phyloP scores from a whole-genome alignment of 2,888 invertebrate genomes.

The Stenodema calcarata region DNA sequence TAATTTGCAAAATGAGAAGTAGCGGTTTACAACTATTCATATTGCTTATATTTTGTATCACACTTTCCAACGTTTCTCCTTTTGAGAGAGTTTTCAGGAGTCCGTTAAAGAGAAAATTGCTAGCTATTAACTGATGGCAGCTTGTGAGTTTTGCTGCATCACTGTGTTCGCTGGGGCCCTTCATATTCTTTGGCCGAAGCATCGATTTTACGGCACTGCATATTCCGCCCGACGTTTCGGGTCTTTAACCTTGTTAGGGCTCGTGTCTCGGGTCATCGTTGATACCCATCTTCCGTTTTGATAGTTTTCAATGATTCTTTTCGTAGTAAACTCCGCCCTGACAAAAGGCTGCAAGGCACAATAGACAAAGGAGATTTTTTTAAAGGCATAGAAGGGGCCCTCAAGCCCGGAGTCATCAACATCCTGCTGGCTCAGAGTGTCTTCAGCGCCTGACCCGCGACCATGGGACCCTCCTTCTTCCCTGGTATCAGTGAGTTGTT shows the following conservation, averaged over 20 bases:
- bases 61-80: too few relatives aligned
- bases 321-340: neutral
- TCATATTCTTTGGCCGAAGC: neutral
- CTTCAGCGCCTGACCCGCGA: neutral
- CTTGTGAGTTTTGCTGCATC: too few relatives aligned
- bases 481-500: neutral
- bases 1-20: too few relatives aligned
- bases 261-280: neutral
- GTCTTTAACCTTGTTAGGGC: neutral
- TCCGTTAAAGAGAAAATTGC: too few relatives aligned
- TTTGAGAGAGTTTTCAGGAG: too few relatives aligned
- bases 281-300: conserved; percentile 21
- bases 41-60: too few relatives aligned
- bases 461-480: neutral
- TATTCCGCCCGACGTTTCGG: neutral
- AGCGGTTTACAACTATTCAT: too few relatives aligned
- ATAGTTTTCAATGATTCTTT: conserved; percentile 18
- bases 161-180: too few relatives aligned
- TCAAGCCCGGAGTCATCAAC: conserved; percentile 3
- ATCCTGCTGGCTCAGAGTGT: conserved; percentile 5
- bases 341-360: conserved; percentile 37
- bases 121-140: too few relatives aligned
- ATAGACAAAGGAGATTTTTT: conserved; percentile 44
- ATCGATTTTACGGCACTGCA: neutral
- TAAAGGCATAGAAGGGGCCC: neutral